phyloP scores from a whole-genome alignment of 2,888 invertebrate genomes.

The Chymomyza procnemis region DNA sequence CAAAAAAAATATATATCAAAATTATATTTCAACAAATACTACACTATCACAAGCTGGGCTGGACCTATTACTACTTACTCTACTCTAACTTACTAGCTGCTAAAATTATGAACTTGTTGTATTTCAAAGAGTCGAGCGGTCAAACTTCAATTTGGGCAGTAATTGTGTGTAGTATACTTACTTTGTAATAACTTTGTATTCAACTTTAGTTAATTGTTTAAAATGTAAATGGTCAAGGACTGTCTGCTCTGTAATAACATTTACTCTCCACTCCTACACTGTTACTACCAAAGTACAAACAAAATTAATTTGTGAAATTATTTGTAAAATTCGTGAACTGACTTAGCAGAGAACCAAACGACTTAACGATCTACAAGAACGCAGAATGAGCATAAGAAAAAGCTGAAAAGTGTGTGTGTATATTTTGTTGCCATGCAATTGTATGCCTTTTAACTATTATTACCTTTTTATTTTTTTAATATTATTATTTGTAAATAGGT shows the following conservation, averaged over 20 bases:
- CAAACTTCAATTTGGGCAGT: background rate
- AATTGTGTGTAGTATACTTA: background rate
- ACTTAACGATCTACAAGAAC: conserved; percentile 20
- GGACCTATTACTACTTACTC: no score
- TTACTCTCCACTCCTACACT: background rate
- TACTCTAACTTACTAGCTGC: conserved; percentile 1
- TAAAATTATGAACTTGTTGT: background rate
- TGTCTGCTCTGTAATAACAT: background rate
- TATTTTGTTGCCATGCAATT: conserved; percentile 71
- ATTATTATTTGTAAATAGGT: conserved; percentile 2
- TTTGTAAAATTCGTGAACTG: background rate
- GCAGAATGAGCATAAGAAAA: conserved; percentile 24
- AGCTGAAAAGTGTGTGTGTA: conserved; percentile 63
- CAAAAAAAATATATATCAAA: conserved; percentile 19
- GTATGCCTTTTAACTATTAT: conserved; percentile 64
- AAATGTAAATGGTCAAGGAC: background rate
- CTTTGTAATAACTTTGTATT: background rate
- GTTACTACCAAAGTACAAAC: background rate
- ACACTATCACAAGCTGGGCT: conserved; percentile 27
- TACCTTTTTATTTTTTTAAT: no score
- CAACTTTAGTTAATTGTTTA: background rate
- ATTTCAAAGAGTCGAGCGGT: background rate
- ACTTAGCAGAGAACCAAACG: conserved; percentile 1
- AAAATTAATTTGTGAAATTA: background rate
- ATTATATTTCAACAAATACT: conserved; percentile 41